Base-by-base conservation (phyloP, 2,113 vertebrate genomes). In the Lichenostomus cassidix region DNA sequence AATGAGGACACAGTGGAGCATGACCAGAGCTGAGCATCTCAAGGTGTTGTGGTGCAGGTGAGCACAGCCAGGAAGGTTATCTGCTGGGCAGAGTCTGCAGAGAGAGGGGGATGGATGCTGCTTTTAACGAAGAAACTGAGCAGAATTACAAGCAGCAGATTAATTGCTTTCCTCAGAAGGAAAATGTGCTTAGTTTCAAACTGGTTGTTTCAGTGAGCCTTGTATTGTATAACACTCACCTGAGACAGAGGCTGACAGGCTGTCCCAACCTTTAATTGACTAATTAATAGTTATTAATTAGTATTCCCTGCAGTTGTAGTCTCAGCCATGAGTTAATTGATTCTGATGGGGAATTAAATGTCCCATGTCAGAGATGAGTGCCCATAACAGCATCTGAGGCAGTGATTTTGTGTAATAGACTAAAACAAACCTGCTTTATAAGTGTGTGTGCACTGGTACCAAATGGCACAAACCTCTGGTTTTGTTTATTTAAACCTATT, bases 251-350 rank as follows among this genome's bases (percentile, higher is more conserved):
- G 94, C 95, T 95, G 95, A 93, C 90, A 94, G 86, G 86, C 92
- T 95, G 90, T 96, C 94, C 96, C 92, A 95, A 97, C 90, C 93
- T 92, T 92, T 93, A 97, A 96, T 93, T 96, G 93, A 95, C 94
- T 96, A 97, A 97, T 95, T 97, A 97, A 97, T 96, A 94, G 94
- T 93, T 97, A 96, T 96, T 96, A 96, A 97, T 96, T 95, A 96
- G 92, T 94, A 96, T 95, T 96, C 93, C 92, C 94, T 81, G 88
- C 93, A 93, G 93, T 91, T 93, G 93, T 87, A 92, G 73, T 86
- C 93, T 96, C 94, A 96, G 90, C 93, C 92, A 93, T 78, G 94
- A 96, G 83, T 84, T 96, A 96, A 96, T 97, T 95, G 92, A 93
- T 96, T 97, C 92, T 96, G 95, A 96, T 93, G 94, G 77, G 86